Conservation (phyloP, 2,797 vertebrate genomes). For the Melanogrammus aeglefinus region DNA sequence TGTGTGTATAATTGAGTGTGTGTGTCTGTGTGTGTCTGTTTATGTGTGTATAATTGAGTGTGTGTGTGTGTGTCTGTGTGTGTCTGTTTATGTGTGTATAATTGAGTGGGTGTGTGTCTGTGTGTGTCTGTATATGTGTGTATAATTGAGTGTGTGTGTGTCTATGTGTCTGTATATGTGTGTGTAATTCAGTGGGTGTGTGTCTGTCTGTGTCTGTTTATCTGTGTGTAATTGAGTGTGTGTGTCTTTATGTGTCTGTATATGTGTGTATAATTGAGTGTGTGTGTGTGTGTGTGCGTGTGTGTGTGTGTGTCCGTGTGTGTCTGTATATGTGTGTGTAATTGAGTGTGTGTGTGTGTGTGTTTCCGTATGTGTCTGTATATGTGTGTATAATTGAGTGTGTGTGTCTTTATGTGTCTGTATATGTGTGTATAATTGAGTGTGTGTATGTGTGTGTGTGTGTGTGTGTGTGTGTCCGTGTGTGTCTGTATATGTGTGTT, state of each 20-base stretch:
- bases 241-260: background rate
- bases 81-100: background rate
- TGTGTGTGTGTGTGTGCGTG: background rate
- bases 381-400: background rate
- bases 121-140: background rate
- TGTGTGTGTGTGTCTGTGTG: background rate
- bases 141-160: background rate
- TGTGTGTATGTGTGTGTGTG: background rate
- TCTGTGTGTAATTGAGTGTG: too few species aligned
- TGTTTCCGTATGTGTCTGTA: background rate
- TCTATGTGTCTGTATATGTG: too few species aligned
- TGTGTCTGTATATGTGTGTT: background rate
- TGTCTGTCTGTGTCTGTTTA: background rate
- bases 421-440: background rate
- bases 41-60: background rate
- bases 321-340: background rate
- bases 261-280: background rate
- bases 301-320: background rate
- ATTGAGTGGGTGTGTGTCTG: background rate
- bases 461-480: background rate
- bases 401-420: background rate
- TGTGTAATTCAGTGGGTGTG: too few species aligned
- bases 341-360: background rate
- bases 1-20: background rate
- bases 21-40: background rate